A percentile compares a stretch with the other conserved stretches of the same genome.
Evolutionary conservation across 35 echinoderm and acorn worm genomes (phyloP).

Genomic region (Anneissia japonica): DNA sequence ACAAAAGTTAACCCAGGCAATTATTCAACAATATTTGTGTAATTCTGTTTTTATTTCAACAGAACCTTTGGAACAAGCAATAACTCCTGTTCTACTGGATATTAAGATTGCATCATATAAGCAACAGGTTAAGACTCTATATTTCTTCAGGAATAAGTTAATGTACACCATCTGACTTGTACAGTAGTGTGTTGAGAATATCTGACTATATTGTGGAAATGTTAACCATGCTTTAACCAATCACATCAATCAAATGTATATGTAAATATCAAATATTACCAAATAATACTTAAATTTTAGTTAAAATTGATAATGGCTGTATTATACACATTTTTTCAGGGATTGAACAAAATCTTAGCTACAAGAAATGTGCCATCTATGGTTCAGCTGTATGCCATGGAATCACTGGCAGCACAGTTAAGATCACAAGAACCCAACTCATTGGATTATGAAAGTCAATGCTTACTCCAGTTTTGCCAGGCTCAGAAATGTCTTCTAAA

Average conservation of each 20-base stretch:
- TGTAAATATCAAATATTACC: too few species aligned
- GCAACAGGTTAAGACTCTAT: slow-evolving; percentile 96
- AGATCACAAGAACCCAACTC: slow-evolving; percentile 42
- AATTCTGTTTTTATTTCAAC: slow-evolving; percentile 2
- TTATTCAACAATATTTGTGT: too few species aligned
- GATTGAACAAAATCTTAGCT: slow-evolving; percentile 72
- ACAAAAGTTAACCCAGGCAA: too few species aligned
- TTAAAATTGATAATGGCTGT: neutral
- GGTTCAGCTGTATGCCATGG: slow-evolving; percentile 46
- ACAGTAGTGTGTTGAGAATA: too few species aligned
- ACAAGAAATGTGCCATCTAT: slow-evolving; percentile 47
- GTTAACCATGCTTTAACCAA: too few species aligned
- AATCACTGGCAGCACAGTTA: slow-evolving; percentile 25
- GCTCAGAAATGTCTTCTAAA: slow-evolving; percentile 62
- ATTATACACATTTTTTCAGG: slow-evolving; percentile 45
- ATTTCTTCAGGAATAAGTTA: too few species aligned
- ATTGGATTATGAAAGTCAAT: slow-evolving; percentile 79
- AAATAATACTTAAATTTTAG: neutral
- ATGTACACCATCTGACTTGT: too few species aligned
- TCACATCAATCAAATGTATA: too few species aligned
- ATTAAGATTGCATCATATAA: slow-evolving; percentile 90
- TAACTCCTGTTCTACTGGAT: slow-evolving; percentile 64
- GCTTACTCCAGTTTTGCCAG: slow-evolving; percentile 81
- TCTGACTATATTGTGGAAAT: too few species aligned
- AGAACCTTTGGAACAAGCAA: slow-evolving; percentile 73